A percentile compares a stretch with the other conserved stretches of the same genome.
phyloP scores from a whole-genome alignment of 2,888 invertebrate genomes.

The Mythimna ferrago region DNA sequence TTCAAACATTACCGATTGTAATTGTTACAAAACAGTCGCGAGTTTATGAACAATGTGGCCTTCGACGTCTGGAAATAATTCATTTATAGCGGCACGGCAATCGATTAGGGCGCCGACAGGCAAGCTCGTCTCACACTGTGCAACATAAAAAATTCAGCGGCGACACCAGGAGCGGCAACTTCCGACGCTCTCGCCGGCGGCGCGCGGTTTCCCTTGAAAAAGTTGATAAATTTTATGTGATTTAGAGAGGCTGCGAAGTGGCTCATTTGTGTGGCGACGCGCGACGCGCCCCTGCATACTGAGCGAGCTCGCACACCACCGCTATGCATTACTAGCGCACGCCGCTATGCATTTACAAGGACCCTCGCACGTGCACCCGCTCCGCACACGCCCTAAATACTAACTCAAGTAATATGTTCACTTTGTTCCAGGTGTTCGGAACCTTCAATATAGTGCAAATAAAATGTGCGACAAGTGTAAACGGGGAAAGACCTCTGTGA shows the following conservation, averaged over 20 bases:
- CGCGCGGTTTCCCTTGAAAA: conserved; percentile 70
- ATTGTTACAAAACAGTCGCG: conserved; percentile 62
- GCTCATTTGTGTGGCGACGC: conserved; percentile 76
- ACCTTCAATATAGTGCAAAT: conserved; percentile 56
- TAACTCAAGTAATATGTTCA: conserved; percentile 52
- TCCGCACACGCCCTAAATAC: conserved; percentile 56
- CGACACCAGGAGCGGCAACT: conserved; percentile 52
- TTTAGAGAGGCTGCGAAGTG: conserved; percentile 74
- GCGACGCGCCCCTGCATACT: conserved; percentile 76
- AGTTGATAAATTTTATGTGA: conserved; percentile 76
- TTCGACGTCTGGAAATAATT: conserved; percentile 75
- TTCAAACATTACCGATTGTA: conserved; percentile 69
- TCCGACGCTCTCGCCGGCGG: conserved; percentile 34
- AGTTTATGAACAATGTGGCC: conserved; percentile 71
- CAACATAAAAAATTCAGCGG: conserved; percentile 79
- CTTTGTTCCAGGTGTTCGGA: conserved; percentile 73
- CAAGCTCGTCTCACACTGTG: conserved; percentile 73
- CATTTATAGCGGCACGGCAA: conserved; percentile 73
- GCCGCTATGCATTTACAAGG: conserved; percentile 71
- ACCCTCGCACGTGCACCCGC: conserved; percentile 53
- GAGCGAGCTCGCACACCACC: conserved; percentile 56
- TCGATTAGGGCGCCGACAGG: conserved; percentile 76
- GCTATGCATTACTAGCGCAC: conserved; percentile 63
- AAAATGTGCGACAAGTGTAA: conserved; percentile 77
- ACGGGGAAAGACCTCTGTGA: conserved; percentile 69